phyloP scores from a whole-genome alignment of 2,888 invertebrate genomes.

The Erebia ligea region DNA sequence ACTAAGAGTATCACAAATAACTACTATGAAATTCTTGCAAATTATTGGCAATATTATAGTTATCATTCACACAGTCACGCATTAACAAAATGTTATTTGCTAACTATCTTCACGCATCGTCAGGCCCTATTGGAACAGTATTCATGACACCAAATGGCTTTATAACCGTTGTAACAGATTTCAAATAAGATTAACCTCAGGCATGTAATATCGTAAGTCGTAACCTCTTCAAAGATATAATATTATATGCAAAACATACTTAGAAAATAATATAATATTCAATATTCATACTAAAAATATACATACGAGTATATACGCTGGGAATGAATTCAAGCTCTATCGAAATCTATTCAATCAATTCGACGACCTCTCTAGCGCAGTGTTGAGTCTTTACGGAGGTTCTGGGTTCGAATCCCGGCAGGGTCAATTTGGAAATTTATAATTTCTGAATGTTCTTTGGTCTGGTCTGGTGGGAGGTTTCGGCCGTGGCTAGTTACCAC shows the following conservation, averaged over 20 bases:
- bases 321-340: no score
- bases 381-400: no score
- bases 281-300: neutral
- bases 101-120: conserved; percentile 39
- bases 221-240: conserved; percentile 9
- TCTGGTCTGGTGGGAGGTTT: no score
- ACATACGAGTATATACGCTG: no score
- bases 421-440: no score
- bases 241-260: neutral
- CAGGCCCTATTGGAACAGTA: conserved; percentile 34
- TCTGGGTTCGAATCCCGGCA: no score
- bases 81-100: conserved; percentile 24
- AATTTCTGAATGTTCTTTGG: no score
- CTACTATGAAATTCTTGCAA: neutral
- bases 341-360: neutral
- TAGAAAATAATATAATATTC: neutral
- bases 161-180: conserved; percentile 39
- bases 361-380: no score
- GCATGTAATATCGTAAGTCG: conserved; percentile 32
- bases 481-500: no score
- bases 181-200: conserved; percentile 35
- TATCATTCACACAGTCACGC: conserved; percentile 14
- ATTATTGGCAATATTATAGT: neutral
- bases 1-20: neutral
- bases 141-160: conserved; percentile 39